Base-by-base conservation (phyloP, 2,113 vertebrate species). In the Antigone vipio region DNA sequence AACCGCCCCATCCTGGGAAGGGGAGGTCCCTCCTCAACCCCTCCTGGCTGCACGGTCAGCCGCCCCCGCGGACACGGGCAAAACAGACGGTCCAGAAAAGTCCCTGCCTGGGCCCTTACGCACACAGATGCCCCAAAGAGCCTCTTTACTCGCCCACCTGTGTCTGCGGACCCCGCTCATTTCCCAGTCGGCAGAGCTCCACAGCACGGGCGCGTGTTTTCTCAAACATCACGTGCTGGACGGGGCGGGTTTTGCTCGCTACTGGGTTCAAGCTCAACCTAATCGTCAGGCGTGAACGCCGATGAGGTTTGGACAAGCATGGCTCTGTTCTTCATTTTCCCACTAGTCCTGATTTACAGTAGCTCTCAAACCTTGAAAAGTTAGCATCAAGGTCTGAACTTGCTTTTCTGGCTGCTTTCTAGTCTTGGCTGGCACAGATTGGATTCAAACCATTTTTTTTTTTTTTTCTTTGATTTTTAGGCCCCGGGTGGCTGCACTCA, bases 61-160 rank as follows among this genome's bases (percentile, higher is more conserved):
- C 2, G 1, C 8, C 35, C 38, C 11, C 2, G 0, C 2, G 1
- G 20, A 26, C 42, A 11, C 2, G 0, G 9, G 5, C 20, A 14
- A 27, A 47, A 18, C 1, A 1, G 1, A 32, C 0, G 1, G 9
- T 10, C 58, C 58, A 8, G 16, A 85, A 38, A 5, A 2, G 27
- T 55, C 73, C 56, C 20, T 29, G 7, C 66, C 75, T 16, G 66
- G 55, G 64, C 50, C 47, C 58, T 17, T 12, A 2, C 1, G 1
- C 2, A 5, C 53, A 22, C 50, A 9, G 32, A 42, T 14, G 18
- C 52, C 20, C 30, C 71, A 19, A 21, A 29, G 3, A 59, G 47
- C 66, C 30, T 26, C 62, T 12, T 27, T 19, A 9, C 32, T 79
- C 34, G 4, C 76, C 21, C 5, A 4, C 27, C 49, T 23, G 0